phyloP scores from a whole-genome alignment of 1,140 invertebrate species.

The Dendroctonus valens region DNA sequence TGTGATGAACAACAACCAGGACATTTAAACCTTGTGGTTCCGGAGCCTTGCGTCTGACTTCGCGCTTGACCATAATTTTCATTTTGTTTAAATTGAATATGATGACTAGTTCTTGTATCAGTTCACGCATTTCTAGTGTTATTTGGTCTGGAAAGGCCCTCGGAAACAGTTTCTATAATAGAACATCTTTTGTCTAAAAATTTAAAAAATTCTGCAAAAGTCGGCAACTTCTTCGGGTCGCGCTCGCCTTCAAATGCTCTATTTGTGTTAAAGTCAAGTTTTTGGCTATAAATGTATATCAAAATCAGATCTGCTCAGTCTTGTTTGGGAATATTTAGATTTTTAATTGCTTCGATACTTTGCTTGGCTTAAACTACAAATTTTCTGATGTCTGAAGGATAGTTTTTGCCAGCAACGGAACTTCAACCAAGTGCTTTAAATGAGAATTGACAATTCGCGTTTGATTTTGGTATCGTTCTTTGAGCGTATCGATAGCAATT shows the following conservation, averaged over 20 bases:
- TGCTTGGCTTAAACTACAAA: slow-evolving; percentile 11
- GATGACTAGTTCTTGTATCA: background rate
- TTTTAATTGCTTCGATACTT: slow-evolving; percentile 11
- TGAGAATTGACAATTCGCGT: slow-evolving; percentile 5
- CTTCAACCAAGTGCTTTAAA: slow-evolving; percentile 1
- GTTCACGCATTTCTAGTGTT: background rate
- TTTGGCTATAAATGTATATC: slow-evolving; percentile 15
- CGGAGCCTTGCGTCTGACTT: too few species aligned
- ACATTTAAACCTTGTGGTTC: too few species aligned
- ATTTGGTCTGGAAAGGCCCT: background rate
- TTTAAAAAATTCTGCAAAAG: slow-evolving; percentile 10
- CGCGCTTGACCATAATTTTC: too few species aligned
- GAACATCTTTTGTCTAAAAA: slow-evolving; percentile 14
- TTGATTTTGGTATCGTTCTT: slow-evolving; percentile 8
- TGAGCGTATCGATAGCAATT: slow-evolving; percentile 5
- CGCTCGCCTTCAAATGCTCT: slow-evolving; percentile 12
- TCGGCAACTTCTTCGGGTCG: background rate
- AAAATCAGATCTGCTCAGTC: slow-evolving; percentile 13
- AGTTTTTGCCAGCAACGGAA: background rate
- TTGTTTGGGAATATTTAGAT: slow-evolving; percentile 9
- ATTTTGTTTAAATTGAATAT: too few species aligned
- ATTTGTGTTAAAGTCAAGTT: slow-evolving; percentile 19
- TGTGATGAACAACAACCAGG: too few species aligned
- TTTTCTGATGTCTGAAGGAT: slow-evolving; percentile 4
- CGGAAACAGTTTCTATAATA: slow-evolving; percentile 7